Evolutionary conservation across 2,113 vertebrate genomes (phyloP), one percentile per base, ranked within the genome.

Genomic region (Neolamprologus variostigma): DNA sequence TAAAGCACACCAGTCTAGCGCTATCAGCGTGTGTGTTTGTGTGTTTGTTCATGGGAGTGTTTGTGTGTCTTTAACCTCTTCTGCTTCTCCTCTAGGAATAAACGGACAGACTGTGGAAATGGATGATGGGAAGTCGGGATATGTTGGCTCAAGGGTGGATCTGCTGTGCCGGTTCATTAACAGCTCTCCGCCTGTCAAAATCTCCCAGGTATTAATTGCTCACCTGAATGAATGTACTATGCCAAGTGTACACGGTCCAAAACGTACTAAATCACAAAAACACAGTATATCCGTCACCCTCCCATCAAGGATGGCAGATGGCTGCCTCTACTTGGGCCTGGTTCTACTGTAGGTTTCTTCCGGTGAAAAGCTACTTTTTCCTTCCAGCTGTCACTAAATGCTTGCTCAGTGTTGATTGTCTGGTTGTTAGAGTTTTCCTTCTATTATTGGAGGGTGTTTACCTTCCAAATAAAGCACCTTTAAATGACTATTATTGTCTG

Each of bases 91-190:
- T 81, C 4, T 79, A 96, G 93, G 87, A 81, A 85, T 89, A 76
- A 86, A 89, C 59, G 87, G 91, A 42, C 94, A 95, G 82, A 93
- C 83, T 78, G 95, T 99, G n/a, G 96, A 98, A 79, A 98, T 99
- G 96, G 99, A 99, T 33, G 97, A 97, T 81, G 97, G 95, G 7
- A 97, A 97, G 83, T 98, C 97, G 1, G 98, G 98, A 4, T 98
- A 97, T 86, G 96, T 98, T 1, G 98, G 98, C 81, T 97, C 97
- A 1, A 97, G 98, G 3, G 97, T 99, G 91, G 97, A 98, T 82
- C 97, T 99, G 26, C 97, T 97, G 88, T 99, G 99, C 91, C 97
- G 95, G 81, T 98, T 99, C 88, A 95, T 97, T 93, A 99, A 98
- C 95, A 98, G 96, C 0, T 95, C 96, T 79, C 97, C 97, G 10